Evolutionary conservation across 2,113 vertebrate species (phyloP).

Genomic region (Prolemur simus): DNA sequence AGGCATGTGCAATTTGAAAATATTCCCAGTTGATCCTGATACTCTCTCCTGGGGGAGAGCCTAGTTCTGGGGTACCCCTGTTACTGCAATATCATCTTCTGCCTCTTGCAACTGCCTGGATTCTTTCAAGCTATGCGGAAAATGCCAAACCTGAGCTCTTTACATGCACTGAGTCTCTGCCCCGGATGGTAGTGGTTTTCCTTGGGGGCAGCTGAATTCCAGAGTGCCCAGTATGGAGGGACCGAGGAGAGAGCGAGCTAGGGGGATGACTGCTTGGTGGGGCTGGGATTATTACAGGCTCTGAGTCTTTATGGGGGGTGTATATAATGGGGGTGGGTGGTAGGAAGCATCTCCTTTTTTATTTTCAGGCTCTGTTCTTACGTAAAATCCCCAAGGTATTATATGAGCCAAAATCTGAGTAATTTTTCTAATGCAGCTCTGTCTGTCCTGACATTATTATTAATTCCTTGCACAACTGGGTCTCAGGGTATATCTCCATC

Average conservation of each 20-base stretch:
- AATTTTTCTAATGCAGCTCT: neutral
- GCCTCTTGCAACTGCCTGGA: neutral
- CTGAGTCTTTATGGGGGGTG: neutral
- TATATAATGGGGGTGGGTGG: rapidly evolving
- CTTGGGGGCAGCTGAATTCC: too few relatives aligned
- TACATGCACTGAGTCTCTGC: neutral
- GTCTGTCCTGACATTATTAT: too few relatives aligned
- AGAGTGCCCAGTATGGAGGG: neutral
- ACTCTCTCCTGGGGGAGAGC: rapidly evolving
- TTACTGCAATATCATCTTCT: neutral
- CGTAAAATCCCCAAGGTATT: neutral
- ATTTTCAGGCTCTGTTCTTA: neutral
- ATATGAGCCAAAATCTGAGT: neutral
- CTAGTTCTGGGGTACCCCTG: rapidly evolving
- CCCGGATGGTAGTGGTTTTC: neutral
- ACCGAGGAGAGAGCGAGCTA: rapidly evolving
- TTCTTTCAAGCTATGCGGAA: neutral
- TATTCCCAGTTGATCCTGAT: neutral
- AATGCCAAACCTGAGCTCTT: neutral
- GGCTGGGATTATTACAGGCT: neutral
- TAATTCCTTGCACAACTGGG: neutral
- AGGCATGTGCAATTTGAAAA: neutral
- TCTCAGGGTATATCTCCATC: neutral
- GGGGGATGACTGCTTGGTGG: too few relatives aligned
- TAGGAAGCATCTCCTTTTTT: neutral